A percentile compares a stretch with the other conserved stretches of the same genome.
phyloP scores from a whole-genome alignment of 92 coral and sea anemone genomes.

The Heteractis magnifica region DNA sequence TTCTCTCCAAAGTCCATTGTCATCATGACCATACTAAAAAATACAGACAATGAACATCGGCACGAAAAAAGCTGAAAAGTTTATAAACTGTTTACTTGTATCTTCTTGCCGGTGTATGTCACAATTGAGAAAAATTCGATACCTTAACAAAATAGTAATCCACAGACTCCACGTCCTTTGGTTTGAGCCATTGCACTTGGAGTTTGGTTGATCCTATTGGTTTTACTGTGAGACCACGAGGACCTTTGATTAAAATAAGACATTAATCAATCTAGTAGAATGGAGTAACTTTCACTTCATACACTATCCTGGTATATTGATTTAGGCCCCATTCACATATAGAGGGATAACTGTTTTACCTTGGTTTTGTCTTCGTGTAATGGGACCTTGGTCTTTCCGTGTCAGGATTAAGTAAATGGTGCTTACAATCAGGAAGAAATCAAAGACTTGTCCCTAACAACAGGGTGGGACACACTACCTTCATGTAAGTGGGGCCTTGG shows the following conservation, averaged over 20 bases:
- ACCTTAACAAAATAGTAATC: not conserved
- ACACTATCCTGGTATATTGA: no score
- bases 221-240: not conserved
- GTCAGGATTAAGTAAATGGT: no score
- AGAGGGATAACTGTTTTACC: no score
- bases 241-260: not conserved
- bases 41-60: not conserved
- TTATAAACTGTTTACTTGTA: no score
- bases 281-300: no score
- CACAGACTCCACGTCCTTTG: not conserved
- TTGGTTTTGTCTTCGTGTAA: no score
- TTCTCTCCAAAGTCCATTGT: conserved; percentile 4
- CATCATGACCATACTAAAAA: not conserved
- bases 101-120: no score
- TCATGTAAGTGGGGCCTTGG: no score
- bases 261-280: not conserved
- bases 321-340: no score
- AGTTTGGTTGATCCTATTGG: not conserved
- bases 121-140: not conserved
- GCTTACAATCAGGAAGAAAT: not conserved
- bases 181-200: not conserved
- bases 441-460: no score
- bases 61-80: not conserved
- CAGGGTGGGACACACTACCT: no score
- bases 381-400: no score